Conservation (phyloP, 64 coral and sea anemone species). For the Actinia tenebrosa region DNA sequence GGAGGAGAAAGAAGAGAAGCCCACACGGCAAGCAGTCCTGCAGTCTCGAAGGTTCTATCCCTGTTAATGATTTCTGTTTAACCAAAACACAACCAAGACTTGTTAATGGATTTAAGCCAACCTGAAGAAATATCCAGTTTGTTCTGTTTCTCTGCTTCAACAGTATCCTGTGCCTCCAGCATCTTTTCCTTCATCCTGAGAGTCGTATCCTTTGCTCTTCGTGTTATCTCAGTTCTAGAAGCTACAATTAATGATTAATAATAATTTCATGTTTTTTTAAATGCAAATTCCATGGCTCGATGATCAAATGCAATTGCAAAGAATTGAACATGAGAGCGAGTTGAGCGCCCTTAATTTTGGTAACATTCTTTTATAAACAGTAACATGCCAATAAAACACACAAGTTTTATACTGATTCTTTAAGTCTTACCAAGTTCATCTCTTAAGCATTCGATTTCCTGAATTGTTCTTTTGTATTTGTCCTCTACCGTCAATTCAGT, state of each 20-base stretch:
- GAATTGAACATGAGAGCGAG: neutral
- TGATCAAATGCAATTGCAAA: no score
- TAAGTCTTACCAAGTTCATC: slow-evolving; percentile 86
- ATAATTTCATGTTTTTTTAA: no score
- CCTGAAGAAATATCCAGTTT: slow-evolving; percentile 99
- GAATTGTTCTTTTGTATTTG: slow-evolving; percentile 95
- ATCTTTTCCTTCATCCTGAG: slow-evolving; percentile 95
- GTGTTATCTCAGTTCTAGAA: slow-evolving; percentile 78
- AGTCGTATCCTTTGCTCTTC: slow-evolving; percentile 82
- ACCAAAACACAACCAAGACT: no score
- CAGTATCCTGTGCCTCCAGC: slow-evolving; percentile 86
- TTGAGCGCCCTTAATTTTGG: neutral
- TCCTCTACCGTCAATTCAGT: slow-evolving; percentile 95
- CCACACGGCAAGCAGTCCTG: no score
- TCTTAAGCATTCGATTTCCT: slow-evolving; percentile 94
- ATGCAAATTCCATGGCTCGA: no score
- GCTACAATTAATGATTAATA: slow-evolving; percentile 18
- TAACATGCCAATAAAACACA: neutral
- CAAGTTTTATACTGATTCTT: neutral
- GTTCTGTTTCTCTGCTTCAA: slow-evolving; percentile 85
- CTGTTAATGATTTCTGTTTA: neutral
- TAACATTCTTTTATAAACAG: neutral
- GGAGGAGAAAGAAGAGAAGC: no score
- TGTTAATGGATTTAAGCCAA: neutral
- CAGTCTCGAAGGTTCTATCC: neutral